phyloP scores from a whole-genome alignment of 2,888 invertebrate genomes.

The Hirtodrosophila duncani region DNA sequence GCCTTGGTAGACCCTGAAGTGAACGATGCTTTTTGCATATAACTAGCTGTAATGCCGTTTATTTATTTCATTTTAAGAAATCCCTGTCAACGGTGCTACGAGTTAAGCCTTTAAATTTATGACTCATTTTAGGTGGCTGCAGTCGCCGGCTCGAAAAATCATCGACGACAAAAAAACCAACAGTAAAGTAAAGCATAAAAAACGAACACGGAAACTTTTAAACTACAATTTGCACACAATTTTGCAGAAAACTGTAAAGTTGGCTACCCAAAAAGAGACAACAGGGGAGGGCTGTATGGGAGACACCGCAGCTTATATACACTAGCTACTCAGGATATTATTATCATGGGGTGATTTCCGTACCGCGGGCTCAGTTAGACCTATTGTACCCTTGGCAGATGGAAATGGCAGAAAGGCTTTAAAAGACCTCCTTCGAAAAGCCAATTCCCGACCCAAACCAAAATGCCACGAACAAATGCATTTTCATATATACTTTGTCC shows the following conservation, averaged over 20 bases:
- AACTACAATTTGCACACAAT: constrained; percentile 67
- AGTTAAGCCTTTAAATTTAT: constrained; percentile 63
- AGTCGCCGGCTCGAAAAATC: constrained; percentile 11
- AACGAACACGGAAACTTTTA: constrained; percentile 68
- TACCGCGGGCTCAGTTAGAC: too few species aligned
- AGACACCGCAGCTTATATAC: constrained; percentile 17
- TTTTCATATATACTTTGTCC: too few species aligned
- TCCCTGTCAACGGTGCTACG: constrained; percentile 37
- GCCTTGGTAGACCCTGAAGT: constrained; percentile 53
- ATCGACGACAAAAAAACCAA: constrained; percentile 17
- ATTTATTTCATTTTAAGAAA: constrained; percentile 57
- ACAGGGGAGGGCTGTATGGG: background rate
- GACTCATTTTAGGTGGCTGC: constrained; percentile 62
- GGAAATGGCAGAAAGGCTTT: too few species aligned
- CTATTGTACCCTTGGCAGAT: too few species aligned
- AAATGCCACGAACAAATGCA: too few species aligned
- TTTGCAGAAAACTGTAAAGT: constrained; percentile 47
- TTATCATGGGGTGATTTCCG: too few species aligned
- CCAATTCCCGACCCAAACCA: too few species aligned
- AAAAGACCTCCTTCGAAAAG: too few species aligned
- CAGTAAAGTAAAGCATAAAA: constrained; percentile 18
- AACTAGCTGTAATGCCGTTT: constrained; percentile 63
- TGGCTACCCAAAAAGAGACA: constrained; percentile 35
- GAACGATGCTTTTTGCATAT: constrained; percentile 49
- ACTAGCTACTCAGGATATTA: too few species aligned